phyloP scores from a whole-genome alignment of 2,888 invertebrate genomes.

The Macroteleia sp. region DNA sequence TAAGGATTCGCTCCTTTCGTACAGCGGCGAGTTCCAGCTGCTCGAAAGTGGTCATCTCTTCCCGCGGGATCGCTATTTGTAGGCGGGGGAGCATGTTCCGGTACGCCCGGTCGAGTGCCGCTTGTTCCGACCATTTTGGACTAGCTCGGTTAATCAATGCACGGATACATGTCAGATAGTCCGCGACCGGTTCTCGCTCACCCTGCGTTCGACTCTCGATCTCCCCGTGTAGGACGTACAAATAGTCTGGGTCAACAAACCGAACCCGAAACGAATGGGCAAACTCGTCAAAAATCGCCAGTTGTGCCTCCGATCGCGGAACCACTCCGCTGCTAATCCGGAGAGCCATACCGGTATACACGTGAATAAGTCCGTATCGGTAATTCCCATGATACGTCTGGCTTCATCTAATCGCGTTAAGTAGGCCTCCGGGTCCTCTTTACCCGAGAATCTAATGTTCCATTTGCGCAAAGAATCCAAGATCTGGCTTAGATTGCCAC shows the following conservation, averaged over 20 bases:
- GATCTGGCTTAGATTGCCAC: too few relatives aligned
- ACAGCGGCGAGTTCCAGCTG: background rate
- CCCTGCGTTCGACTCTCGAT: background rate
- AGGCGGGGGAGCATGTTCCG: background rate
- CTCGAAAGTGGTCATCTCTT: background rate
- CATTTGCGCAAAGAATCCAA: too few relatives aligned
- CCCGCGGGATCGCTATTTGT: background rate
- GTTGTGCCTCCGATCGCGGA: background rate
- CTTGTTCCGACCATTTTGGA: background rate
- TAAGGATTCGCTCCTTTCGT: background rate
- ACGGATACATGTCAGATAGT: background rate
- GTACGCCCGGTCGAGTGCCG: background rate
- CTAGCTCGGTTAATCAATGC: background rate
- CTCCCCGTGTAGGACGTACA: background rate
- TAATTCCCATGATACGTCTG: background rate
- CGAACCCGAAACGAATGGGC: background rate
- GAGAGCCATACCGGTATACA: background rate
- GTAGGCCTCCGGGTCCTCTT: constrained; percentile 4
- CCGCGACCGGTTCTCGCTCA: background rate
- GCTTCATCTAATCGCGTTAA: background rate
- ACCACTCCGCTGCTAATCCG: constrained; percentile 18
- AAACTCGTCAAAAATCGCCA: constrained; percentile 11
- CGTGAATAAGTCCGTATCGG: background rate
- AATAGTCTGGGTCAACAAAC: constrained; percentile 14
- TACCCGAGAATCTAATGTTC: background rate